These are phyloP conservation scores for Calephelis virginiensis DNA, from an alignment of 1,140 invertebrate species.

Conservation along the genomic window DNA sequence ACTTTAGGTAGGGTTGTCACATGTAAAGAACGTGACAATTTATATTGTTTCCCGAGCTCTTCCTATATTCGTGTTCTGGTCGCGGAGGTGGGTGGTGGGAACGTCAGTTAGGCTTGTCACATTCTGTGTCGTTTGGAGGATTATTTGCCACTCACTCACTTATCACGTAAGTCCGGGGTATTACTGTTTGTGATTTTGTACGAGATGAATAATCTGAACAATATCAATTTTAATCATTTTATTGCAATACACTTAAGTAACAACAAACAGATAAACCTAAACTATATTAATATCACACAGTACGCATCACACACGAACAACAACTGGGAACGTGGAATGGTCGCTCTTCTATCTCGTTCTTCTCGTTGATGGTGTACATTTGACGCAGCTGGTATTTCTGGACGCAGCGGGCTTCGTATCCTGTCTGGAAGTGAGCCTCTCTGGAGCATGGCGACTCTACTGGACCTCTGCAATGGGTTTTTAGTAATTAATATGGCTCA, in stretches of 20 bases:
- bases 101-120: no score
- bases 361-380: slow-evolving; percentile 72
- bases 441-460: slow-evolving; percentile 53
- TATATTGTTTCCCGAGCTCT: no score
- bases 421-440: slow-evolving; percentile 64
- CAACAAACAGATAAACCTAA: slow-evolving; percentile 9
- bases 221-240: not conserved
- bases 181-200: no score
- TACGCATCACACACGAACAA: slow-evolving; percentile 75
- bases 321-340: slow-evolving; percentile 82
- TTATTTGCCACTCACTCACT: no score
- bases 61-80: no score
- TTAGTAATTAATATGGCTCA: no score
- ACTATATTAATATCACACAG: slow-evolving; percentile 8
- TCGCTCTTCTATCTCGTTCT: slow-evolving; percentile 73
- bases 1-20: no score
- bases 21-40: no score
- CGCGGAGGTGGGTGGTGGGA: no score
- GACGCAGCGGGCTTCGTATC: slow-evolving; percentile 79
- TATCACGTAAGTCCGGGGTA: no score
- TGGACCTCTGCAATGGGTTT: slow-evolving; percentile 45
- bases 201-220: no score
- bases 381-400: slow-evolving; percentile 82
- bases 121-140: no score
- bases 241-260: slow-evolving; percentile 6